Evolutionary conservation across 1,140 invertebrate genomes (phyloP).

Genomic region (Zaprionus ornatus): DNA sequence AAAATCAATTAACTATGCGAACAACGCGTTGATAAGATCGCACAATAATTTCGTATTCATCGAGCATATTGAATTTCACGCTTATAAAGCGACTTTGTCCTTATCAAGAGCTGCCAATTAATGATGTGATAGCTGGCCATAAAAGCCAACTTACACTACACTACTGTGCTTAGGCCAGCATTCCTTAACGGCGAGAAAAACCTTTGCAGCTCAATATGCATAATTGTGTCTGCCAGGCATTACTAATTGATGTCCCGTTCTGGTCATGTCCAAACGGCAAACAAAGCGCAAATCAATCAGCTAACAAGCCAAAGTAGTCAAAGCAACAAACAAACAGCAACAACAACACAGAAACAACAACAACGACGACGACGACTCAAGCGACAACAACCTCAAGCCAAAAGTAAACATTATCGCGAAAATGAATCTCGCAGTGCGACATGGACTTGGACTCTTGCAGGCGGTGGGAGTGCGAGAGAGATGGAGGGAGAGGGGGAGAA

Average conservation of each 20-base stretch:
- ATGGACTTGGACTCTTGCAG: background rate
- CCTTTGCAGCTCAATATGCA: conserved; percentile 56
- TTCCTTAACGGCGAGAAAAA: conserved; percentile 2
- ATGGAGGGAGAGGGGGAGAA: background rate
- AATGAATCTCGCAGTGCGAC: conserved; percentile 66
- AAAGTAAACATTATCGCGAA: conserved; percentile 76
- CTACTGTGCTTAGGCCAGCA: conserved; percentile 13
- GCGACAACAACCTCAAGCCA: conserved; percentile 63
- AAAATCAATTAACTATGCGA: conserved; percentile 15
- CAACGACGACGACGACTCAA: conserved; percentile 49
- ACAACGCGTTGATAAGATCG: background rate
- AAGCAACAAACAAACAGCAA: conserved; percentile 41
- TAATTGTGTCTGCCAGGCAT: conserved; percentile 74
- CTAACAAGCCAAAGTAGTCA: conserved; percentile 64
- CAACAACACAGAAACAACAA: conserved; percentile 3
- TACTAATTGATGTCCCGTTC: conserved; percentile 76
- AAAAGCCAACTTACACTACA: conserved; percentile 29
- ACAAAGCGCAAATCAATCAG: conserved; percentile 79
- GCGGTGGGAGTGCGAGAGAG: background rate
- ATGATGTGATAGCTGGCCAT: conserved; percentile 40
- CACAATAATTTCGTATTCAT: conserved; percentile 20
- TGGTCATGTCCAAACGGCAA: conserved; percentile 69
- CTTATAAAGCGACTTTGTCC: conserved; percentile 25
- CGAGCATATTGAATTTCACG: conserved; percentile 32
- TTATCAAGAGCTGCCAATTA: conserved; percentile 37